Conservation (phyloP, 2,888 invertebrate species). For the Agrochola lychnidis region DNA sequence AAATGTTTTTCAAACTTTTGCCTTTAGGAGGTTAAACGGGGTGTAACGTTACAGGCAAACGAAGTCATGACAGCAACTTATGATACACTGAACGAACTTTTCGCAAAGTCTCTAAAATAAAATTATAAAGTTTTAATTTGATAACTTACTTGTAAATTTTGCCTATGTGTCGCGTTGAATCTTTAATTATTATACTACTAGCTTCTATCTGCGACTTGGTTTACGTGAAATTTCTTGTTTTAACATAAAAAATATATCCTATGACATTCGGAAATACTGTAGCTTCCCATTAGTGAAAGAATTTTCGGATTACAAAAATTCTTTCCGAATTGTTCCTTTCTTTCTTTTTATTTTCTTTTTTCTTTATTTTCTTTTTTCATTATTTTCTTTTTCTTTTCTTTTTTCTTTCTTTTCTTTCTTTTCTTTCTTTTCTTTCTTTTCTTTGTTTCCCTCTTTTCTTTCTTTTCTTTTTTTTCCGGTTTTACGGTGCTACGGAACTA, state of each 20-base stretch:
- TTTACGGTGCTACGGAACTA: too few species aligned
- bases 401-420: too few species aligned
- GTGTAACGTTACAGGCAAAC: background rate
- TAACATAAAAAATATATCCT: background rate
- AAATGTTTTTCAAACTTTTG: background rate
- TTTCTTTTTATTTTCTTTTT: too few species aligned
- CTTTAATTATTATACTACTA: too few species aligned
- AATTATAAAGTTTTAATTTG: constrained; percentile 41
- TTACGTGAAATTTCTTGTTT: too few species aligned
- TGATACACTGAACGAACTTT: constrained; percentile 4
- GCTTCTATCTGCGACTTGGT: background rate
- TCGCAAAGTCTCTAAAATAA: constrained; percentile 25
- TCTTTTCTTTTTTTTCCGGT: too few species aligned
- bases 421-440: too few species aligned
- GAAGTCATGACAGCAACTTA: constrained; percentile 13
- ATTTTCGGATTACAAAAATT: background rate
- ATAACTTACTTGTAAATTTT: constrained; percentile 4
- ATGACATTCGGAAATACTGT: background rate
- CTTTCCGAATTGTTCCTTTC: too few species aligned
- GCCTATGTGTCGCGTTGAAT: background rate
- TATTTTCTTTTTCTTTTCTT: too few species aligned
- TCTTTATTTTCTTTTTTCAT: too few species aligned
- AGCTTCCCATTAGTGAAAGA: background rate
- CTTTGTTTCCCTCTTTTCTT: too few species aligned
- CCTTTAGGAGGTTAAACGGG: background rate